Evolutionary conservation across 2,113 vertebrate species (phyloP).

Genomic region (Oceanites oceanicus): DNA sequence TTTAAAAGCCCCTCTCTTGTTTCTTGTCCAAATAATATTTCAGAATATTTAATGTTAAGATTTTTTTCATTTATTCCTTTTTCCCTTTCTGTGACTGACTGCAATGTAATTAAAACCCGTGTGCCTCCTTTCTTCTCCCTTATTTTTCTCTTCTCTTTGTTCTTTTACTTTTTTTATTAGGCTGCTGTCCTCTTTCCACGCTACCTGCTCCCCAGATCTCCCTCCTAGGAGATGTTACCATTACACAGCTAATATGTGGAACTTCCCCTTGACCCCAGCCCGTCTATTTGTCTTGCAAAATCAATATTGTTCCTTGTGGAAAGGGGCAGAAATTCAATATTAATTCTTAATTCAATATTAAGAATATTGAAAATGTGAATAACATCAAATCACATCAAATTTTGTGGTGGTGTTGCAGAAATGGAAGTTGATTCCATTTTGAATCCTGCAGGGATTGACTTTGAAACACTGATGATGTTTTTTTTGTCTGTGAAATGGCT

Average conservation of each 20-base stretch:
- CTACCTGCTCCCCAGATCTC: not conserved
- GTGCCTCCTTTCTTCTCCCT: not conserved
- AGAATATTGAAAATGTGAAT: slow-evolving; percentile 23
- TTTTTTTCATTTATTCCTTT: not conserved
- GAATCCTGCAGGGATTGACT: not conserved
- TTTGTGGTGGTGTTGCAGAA: not conserved
- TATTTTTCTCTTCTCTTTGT: not conserved
- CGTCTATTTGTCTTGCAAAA: slow-evolving; percentile 11
- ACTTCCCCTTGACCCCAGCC: not conserved
- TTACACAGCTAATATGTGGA: not conserved
- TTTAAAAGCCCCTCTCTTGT: not conserved
- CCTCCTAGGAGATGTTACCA: not conserved
- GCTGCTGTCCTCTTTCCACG: not conserved
- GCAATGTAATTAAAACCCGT: not conserved
- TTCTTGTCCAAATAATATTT: not conserved
- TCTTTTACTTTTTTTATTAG: not conserved
- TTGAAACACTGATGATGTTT: not conserved
- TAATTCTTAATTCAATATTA: slow-evolving; percentile 26
- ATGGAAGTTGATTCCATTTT: not conserved
- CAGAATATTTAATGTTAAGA: not conserved
- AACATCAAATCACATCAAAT: not conserved
- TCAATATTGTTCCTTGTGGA: not conserved
- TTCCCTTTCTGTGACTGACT: not conserved
- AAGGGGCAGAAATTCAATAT: slow-evolving; percentile 5
- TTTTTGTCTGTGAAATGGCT: not conserved